Conservation (phyloP, 1,140 invertebrate genomes). For the Chrysopa pallens region DNA sequence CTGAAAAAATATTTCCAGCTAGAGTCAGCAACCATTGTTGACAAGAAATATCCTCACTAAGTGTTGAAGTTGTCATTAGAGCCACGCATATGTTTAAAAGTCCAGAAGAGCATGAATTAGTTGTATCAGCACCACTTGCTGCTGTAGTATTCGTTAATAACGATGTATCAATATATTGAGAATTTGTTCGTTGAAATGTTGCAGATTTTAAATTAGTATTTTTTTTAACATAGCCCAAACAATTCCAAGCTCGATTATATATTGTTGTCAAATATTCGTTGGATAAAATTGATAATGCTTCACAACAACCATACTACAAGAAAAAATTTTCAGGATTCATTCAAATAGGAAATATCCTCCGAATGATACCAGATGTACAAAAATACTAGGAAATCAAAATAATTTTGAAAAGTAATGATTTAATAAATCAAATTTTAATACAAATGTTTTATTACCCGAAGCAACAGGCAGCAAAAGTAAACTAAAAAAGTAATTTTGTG, state of each 20-base stretch:
- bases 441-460: too few species aligned
- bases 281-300: constrained; percentile 24
- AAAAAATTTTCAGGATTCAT: too few species aligned
- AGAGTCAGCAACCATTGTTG: constrained; percentile 41
- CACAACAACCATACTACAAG: constrained; percentile 29
- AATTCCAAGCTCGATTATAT: constrained; percentile 26
- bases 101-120: constrained; percentile 7
- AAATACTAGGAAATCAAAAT: too few species aligned
- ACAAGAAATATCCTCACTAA: constrained; percentile 40
- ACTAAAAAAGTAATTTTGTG: too few species aligned
- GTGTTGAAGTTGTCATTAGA: constrained; percentile 33
- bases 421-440: too few species aligned
- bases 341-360: too few species aligned
- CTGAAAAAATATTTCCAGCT: constrained; percentile 44
- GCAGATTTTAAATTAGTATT: neutral
- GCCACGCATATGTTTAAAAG: constrained; percentile 23
- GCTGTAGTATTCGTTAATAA: neutral
- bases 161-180: neutral
- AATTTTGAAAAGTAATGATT: too few species aligned
- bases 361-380: too few species aligned
- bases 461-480: too few species aligned
- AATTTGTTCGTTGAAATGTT: constrained; percentile 5
- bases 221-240: constrained; percentile 9
- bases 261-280: constrained; percentile 22
- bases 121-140: too few species aligned